phyloP scores from a whole-genome alignment of 2,113 vertebrate species.

The Otus sunia region DNA sequence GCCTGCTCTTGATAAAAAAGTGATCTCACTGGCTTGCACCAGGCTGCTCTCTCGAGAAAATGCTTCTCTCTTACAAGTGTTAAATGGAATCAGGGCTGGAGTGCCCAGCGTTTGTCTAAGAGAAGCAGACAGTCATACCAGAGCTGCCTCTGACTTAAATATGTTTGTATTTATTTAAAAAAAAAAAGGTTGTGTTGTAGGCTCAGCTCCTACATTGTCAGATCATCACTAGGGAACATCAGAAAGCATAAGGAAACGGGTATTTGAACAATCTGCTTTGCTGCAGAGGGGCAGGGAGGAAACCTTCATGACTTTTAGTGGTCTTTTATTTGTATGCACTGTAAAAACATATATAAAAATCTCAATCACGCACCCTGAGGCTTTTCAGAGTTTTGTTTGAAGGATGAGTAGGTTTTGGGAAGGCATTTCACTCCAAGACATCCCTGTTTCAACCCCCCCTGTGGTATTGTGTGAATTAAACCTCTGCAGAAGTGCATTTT shows the following conservation, averaged over 20 bases:
- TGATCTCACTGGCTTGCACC: not conserved
- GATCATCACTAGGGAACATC: not conserved
- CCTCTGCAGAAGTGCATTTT: not conserved
- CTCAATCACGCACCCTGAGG: fast-evolving
- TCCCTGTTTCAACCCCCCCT: not conserved
- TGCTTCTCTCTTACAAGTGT: not conserved
- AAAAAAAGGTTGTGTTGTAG: not conserved
- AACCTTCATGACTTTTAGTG: not conserved
- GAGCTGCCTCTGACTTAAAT: not conserved
- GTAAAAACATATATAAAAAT: not conserved
- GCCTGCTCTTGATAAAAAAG: not conserved
- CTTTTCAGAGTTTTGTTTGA: not conserved
- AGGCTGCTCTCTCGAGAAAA: not conserved
- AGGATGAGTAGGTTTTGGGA: not conserved
- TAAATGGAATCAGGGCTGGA: not conserved
- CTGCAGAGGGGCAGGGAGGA: not conserved
- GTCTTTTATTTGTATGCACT: not conserved
- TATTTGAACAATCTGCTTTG: not conserved
- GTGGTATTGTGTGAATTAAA: not conserved
- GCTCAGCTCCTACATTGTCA: not conserved
- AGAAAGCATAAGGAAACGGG: not conserved
- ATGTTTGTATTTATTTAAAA: not conserved
- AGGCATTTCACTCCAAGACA: not conserved
- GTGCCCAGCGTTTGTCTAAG: fast-evolving
- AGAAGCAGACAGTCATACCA: not conserved